Base-by-base conservation (phyloP, 2,888 invertebrate genomes). In the Ochropleura plecta region DNA sequence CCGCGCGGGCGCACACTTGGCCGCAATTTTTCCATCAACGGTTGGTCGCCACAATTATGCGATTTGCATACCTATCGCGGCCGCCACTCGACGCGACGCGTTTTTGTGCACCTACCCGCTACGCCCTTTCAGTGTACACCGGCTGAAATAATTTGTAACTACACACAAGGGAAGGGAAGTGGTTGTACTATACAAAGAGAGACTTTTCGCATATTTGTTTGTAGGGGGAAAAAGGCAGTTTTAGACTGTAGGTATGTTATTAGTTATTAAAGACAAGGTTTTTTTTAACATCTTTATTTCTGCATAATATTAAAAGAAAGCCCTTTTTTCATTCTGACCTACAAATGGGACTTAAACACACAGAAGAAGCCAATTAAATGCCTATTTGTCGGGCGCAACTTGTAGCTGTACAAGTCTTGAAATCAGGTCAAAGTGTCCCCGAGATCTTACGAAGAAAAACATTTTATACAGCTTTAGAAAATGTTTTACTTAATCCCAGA, bases 31-130 rank as follows among this genome's bases (percentile, higher is more conserved):
- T 85, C 83, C 83, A 85, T 87, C 78, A 83, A 73, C 84, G 80
- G 81, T 80, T 79, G 82, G 81, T 81, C 81, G 84, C 88, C 91
- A 89, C 93, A 93, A 93, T 94, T 93, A 93, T 90, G 87, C 87
- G 90, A 93, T 94, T 94, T 93, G 93, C 93, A 93, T 93, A 90
- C 85, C 89, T 89, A 90, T 91, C 92, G 87, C 86, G 83, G 88
- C 87, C 87, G 84, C 85, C 88, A 74, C 81, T 78, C 84, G 79
- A 51, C 73, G 67, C 78, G 79, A 79, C 86, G 82, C 72, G 76
- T 85, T 86, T 82, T 86, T 85, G 65, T 70, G 62, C 73, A 78
- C 82, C 85, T 79, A 79, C 71, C 73, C 76, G 79, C 76, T 76
- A 84, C 87, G 87, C 87, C 89, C 75, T 81, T 88, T 81, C 79